phyloP scores from a whole-genome alignment of 2,888 invertebrate genomes.

The Eulithis testata region DNA sequence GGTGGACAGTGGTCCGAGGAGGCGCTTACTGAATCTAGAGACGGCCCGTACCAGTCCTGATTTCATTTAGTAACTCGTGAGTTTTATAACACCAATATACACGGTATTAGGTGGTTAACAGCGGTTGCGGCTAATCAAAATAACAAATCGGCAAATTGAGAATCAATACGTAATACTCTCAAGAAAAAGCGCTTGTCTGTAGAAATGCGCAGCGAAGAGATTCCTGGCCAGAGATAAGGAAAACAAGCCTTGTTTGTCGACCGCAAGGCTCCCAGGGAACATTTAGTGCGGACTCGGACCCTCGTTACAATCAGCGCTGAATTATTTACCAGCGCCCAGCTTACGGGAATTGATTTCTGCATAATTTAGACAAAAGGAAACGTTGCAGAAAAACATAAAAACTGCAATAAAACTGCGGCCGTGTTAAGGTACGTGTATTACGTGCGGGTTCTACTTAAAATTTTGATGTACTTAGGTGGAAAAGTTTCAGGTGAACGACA shows the following conservation, averaged over 20 bases:
- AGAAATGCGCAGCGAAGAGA: constrained; percentile 52
- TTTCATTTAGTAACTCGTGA: constrained; percentile 59
- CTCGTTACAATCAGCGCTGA: constrained; percentile 79
- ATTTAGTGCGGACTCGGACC: constrained; percentile 74
- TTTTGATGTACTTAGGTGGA: constrained; percentile 42
- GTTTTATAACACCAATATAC: constrained; percentile 27
- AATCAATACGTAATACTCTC: constrained; percentile 52
- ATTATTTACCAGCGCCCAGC: constrained; percentile 77
- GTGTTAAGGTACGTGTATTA: constrained; percentile 30
- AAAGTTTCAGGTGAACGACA: constrained; percentile 37
- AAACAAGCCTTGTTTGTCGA: constrained; percentile 66
- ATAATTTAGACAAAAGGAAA: constrained; percentile 75
- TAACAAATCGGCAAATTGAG: constrained; percentile 50
- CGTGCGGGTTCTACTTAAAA: constrained; percentile 34
- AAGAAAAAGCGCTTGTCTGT: constrained; percentile 49
- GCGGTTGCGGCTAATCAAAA: constrained; percentile 43
- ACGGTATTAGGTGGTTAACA: neutral
- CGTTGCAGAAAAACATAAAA: constrained; percentile 63
- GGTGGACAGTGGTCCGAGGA: constrained; percentile 68
- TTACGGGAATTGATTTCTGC: constrained; percentile 79
- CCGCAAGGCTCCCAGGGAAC: constrained; percentile 67
- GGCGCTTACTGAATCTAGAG: constrained; percentile 69
- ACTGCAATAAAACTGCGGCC: constrained; percentile 56
- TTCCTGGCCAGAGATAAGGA: constrained; percentile 63
- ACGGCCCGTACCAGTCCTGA: constrained; percentile 50